Percentiles rank a stretch among this genome's conserved stretches.
Evolutionary conservation across 2,888 invertebrate genomes (phyloP).

Genomic region (Nezara viridula): DNA sequence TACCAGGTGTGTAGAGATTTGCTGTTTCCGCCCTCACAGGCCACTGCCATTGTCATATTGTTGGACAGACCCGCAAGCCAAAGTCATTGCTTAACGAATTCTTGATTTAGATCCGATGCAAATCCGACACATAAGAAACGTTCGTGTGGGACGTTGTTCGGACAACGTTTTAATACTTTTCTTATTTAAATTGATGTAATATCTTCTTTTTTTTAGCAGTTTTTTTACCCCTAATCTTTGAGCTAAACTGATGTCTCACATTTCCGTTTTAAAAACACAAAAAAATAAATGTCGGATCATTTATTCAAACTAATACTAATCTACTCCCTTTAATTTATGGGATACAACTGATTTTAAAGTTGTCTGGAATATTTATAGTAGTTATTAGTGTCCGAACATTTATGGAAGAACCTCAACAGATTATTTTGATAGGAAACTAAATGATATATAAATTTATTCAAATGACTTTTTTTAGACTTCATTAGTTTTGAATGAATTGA

Average conservation of each 20-base stretch:
- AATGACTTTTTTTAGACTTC: no score
- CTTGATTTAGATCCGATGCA: slow-evolving; percentile 36
- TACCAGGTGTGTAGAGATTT: background rate
- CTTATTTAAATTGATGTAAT: background rate
- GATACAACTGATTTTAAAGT: background rate
- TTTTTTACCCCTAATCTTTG: background rate
- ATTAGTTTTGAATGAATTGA: no score
- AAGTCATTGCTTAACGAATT: slow-evolving; percentile 1
- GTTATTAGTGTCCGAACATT: background rate
- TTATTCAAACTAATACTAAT: background rate
- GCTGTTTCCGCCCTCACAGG: background rate
- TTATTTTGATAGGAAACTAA: background rate
- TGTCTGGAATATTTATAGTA: background rate
- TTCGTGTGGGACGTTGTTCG: background rate
- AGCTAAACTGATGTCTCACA: background rate
- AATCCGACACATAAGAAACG: background rate
- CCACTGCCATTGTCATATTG: background rate
- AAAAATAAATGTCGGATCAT: background rate
- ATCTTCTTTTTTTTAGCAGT: background rate
- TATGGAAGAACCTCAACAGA: background rate
- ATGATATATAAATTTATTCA: background rate
- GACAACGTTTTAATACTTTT: slow-evolving; percentile 21
- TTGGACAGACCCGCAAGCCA: background rate
- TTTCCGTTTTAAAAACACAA: background rate
- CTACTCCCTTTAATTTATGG: background rate